Evolutionary conservation across 2,113 vertebrate species (phyloP).

Genomic region (Hemicordylus capensis): DNA sequence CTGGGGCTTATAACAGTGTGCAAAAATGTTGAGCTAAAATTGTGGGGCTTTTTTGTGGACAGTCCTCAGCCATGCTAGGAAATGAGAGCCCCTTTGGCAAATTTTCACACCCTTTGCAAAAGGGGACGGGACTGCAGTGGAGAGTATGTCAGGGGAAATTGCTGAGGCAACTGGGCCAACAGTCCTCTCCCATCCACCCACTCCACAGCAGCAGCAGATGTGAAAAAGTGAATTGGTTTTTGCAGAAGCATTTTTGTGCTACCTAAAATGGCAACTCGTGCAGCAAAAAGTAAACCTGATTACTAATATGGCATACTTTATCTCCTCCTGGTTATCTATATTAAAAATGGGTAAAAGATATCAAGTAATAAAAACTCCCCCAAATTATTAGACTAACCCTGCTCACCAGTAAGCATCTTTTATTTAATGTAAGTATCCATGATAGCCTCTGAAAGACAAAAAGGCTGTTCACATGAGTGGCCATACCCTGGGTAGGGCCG

Average conservation of each 20-base stretch:
- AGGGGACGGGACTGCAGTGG: neutral
- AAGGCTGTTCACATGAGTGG: too few relatives aligned
- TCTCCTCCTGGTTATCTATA: neutral
- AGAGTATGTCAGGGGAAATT: neutral
- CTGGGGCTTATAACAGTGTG: too few relatives aligned
- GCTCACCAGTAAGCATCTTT: neutral
- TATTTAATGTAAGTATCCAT: neutral
- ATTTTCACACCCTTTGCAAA: neutral
- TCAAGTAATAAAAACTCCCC: neutral
- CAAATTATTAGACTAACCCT: neutral
- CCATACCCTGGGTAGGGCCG: too few relatives aligned
- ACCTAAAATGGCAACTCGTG: neutral
- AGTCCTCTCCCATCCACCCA: neutral
- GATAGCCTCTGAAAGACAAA: neutral
- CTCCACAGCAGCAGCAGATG: neutral
- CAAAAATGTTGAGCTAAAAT: too few relatives aligned
- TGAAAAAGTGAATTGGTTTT: neutral
- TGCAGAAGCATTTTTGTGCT: too few relatives aligned
- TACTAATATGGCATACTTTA: neutral
- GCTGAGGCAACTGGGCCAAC: neutral
- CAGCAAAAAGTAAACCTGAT: neutral
- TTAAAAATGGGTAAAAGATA: neutral
- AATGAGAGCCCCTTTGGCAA: neutral
- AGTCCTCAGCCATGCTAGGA: neutral
- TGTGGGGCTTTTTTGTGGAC: neutral